phyloP scores from a whole-genome alignment of 2,888 invertebrate genomes.

The Protonemura montana region DNA sequence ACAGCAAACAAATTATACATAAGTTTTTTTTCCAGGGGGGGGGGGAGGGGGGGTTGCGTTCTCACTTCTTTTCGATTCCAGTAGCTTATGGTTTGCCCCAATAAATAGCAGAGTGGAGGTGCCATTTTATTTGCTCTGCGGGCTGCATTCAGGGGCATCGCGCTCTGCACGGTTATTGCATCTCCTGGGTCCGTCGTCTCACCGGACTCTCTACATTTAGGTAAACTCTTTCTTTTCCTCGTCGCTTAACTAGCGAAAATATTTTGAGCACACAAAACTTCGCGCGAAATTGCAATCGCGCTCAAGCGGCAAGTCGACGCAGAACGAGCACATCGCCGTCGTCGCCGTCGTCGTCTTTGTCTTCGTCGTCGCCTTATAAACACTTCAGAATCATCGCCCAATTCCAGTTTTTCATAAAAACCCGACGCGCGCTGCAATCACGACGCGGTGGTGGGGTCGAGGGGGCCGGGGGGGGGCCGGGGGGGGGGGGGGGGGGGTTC shows the following conservation, averaged over 20 bases:
- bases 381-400: constrained; percentile 7
- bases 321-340: not conserved
- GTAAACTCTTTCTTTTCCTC: no score
- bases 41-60: no score
- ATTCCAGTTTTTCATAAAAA: constrained; percentile 12
- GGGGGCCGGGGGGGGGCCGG: no score
- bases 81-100: no score
- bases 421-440: not conserved
- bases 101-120: no score
- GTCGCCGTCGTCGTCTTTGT: not conserved
- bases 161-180: not conserved
- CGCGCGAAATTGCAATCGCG: not conserved
- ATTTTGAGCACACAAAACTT: not conserved
- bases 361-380: not conserved
- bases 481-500: no score
- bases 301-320: not conserved
- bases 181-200: no score
- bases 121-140: not conserved
- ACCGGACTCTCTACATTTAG: no score
- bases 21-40: no score
- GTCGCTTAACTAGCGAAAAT: not conserved
- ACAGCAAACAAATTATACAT: no score
- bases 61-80: no score
- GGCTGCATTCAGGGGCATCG: not conserved
- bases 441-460: not conserved